These are phyloP conservation scores for Pseudolaguvia tuberculata DNA, from an alignment of 2,113 vertebrate genomes.

Conservation along the genomic window DNA sequence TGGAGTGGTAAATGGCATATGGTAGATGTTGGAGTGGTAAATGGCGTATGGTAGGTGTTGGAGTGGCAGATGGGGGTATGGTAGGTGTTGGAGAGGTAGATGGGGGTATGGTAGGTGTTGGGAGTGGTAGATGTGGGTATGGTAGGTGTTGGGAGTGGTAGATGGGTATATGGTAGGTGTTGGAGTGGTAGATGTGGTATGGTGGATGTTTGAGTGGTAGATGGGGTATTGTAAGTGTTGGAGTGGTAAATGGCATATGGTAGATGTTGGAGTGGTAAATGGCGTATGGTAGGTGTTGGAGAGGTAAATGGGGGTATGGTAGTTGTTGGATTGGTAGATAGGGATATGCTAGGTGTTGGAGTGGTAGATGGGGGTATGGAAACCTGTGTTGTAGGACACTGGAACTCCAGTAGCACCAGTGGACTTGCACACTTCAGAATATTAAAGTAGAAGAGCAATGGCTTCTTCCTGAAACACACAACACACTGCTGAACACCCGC, in stretches of 20 bases:
- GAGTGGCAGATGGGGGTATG: background rate
- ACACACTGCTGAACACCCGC: background rate
- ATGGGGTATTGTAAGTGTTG: too few relatives aligned
- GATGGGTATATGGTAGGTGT: too few relatives aligned
- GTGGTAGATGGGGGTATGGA: background rate
- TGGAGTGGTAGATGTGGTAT: background rate
- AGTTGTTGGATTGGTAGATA: background rate
- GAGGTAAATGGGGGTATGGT: background rate
- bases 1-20: background rate
- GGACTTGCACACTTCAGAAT: constrained; percentile 93
- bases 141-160: too few relatives aligned
- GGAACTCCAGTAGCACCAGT: constrained; percentile 84
- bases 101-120: background rate
- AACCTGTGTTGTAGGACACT: constrained; percentile 94
- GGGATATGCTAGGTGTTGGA: background rate
- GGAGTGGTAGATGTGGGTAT: too few relatives aligned
- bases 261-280: background rate
- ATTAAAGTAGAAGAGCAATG: constrained; percentile 90
- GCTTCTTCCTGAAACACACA: constrained; percentile 74
- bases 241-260: too few relatives aligned
- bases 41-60: background rate
- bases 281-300: background rate
- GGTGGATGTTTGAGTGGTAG: background rate
- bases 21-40: too few relatives aligned
- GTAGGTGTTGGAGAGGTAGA: background rate